Percentiles rank a stretch among this genome's conserved stretches.
Evolutionary conservation across 1,140 invertebrate species (phyloP).

Genomic region (Acromyrmex heyeri): DNA sequence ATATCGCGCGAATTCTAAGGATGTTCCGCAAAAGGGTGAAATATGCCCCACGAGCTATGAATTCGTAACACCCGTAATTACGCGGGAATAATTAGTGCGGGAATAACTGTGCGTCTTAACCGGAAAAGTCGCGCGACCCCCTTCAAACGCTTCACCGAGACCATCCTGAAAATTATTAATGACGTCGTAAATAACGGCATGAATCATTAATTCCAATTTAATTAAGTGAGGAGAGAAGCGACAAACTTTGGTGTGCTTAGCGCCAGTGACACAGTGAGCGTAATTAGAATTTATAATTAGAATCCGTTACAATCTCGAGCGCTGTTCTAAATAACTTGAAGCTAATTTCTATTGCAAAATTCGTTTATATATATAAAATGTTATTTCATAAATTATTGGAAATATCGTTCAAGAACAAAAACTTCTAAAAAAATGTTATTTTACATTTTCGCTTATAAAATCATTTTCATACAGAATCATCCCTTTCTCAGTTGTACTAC

Average conservation of each 20-base stretch:
- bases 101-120: background rate
- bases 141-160: background rate
- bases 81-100: constrained; percentile 42
- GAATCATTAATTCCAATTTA: constrained; percentile 49
- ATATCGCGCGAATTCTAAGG: background rate
- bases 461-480: no score
- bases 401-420: no score
- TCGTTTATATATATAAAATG: background rate
- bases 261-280: background rate
- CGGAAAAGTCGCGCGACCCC: constrained; percentile 28
- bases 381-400: no score
- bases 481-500: no score
- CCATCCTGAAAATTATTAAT: constrained; percentile 40
- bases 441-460: no score
- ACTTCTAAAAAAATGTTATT: no score
- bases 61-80: constrained; percentile 53
- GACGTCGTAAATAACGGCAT: constrained; percentile 44
- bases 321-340: background rate
- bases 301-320: background rate
- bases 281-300: constrained; percentile 35
- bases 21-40: constrained; percentile 39
- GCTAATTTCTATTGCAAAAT: background rate
- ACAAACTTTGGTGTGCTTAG: background rate
- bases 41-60: constrained; percentile 11
- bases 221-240: constrained; percentile 25